Base-by-base conservation (phyloP, 1,140 invertebrate species). In the Acyrthosiphon pisum region DNA sequence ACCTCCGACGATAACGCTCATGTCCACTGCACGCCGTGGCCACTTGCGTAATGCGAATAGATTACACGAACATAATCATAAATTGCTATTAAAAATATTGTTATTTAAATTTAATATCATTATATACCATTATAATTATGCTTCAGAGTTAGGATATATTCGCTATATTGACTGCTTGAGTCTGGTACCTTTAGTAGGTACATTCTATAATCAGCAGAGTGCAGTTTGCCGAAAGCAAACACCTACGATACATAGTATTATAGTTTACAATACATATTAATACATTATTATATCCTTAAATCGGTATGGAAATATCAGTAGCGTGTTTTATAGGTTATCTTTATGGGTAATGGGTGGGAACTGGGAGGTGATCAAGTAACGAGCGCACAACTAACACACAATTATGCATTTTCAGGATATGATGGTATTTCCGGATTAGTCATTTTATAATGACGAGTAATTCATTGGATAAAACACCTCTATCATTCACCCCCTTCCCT, bases 71-170 rank as follows among this genome's bases (percentile, higher is more conserved):
- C 81, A 83, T 81, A 81, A 81, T 81, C 22, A 68, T 76, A 76
- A 76, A 76, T 76, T n/a, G 14, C n/a, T n/a, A 76, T 76, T 76
- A n/a, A 76, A 76, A 41, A 18, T 87, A 87, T 22, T 30, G 6
- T n/a, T 50, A 50, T 88, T 88, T 88, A 88, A 50, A 88, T 88
- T 8, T 87, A 18, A 18, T n/a, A 76, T 76, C 26, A 76, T 68
- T 68, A 30, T 30, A 68, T n/a, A 30, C 30, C 60, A 68, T 76
- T 76, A 18, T 76, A 76, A 76, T 76, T 4, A n/a, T 18, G 60
- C 18, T n/a, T 76, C 4, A 11, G 14, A 35, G 60, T 76, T 76
- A 0, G 30, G 14, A n/a, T n/a, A 1, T n/a, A 68, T 68, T 76
- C n/a, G 60, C 30, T 50, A 53, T 23, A 23, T n/a, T n/a, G 6